A percentile compares a stretch with the other conserved stretches of the same genome.
phyloP scores from a whole-genome alignment of 2,113 vertebrate species.

The Ammodramus savannarum region DNA sequence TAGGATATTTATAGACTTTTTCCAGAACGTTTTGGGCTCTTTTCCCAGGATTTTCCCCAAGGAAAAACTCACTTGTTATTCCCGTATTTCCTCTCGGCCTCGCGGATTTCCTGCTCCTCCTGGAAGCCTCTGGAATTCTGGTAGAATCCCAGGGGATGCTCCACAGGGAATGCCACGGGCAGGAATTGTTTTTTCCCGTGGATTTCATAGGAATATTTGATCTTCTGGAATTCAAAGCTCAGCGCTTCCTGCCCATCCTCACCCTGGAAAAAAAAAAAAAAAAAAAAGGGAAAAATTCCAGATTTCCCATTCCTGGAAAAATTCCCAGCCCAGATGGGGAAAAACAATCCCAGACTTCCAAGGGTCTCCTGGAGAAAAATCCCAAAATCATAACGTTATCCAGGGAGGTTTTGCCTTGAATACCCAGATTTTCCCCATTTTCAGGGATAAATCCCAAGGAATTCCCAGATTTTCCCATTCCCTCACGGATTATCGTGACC shows the following conservation, averaged over 20 bases:
- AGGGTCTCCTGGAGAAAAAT: not conserved
- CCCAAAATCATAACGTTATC: rapidly evolving
- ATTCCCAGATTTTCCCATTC: not conserved
- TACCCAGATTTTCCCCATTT: not conserved
- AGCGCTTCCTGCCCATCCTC: conserved; percentile 79
- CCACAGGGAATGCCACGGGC: conserved; percentile 85
- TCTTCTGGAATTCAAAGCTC: conserved; percentile 96
- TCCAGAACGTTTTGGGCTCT: not conserved
- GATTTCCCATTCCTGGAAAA: not conserved
- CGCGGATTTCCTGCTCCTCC: conserved; percentile 85
- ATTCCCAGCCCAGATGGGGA: rapidly evolving
- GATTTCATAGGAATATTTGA: conserved; percentile 84
- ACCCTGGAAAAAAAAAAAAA: conserved; percentile 34
- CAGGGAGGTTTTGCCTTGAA: too few relatives aligned
- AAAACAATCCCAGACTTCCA: not conserved
- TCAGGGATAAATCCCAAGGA: not conserved
- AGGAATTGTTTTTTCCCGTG: conserved; percentile 83
- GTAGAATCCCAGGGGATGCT: conserved; percentile 79
- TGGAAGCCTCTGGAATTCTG: conserved; percentile 88
- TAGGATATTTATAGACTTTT: not conserved
- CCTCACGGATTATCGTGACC: not conserved
- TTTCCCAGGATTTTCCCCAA: not conserved
- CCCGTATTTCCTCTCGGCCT: conserved; percentile 86
- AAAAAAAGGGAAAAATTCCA: not conserved
- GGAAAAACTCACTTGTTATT: conserved; percentile 77